These are phyloP conservation scores for Watsonalla cultraria DNA, from an alignment of 2,888 invertebrate genomes.

Conservation along the genomic window DNA sequence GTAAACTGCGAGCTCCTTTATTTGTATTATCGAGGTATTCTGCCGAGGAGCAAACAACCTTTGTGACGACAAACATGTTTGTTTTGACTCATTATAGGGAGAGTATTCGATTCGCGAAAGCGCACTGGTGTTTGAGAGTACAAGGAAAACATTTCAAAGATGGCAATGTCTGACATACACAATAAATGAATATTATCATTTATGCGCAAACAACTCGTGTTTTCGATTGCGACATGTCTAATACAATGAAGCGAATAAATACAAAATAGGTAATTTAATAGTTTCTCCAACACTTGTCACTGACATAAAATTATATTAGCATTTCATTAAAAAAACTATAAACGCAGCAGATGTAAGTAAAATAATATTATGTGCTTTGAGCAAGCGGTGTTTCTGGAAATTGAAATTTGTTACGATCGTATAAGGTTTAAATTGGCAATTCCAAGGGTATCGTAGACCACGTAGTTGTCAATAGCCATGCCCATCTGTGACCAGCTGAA, in stretches of 20 bases:
- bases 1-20: conserved; percentile 53
- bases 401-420: background rate
- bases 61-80: conserved; percentile 60
- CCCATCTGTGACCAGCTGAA: conserved; percentile 7
- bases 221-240: background rate
- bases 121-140: conserved; percentile 21
- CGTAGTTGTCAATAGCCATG: background rate
- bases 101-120: conserved; percentile 42
- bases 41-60: conserved; percentile 61
- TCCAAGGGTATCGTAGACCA: background rate
- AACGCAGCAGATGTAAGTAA: no score
- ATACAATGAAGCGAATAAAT: background rate
- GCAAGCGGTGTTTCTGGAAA: no score
- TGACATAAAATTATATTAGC: background rate
- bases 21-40: conserved; percentile 58
- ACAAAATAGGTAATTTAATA: background rate
- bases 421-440: background rate
- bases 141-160: conserved; percentile 15
- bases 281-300: background rate
- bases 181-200: no score
- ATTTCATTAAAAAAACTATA: background rate
- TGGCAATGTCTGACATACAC: background rate
- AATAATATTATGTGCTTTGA: no score
- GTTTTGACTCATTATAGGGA: conserved; percentile 61
- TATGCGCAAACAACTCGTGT: no score